Percentiles rank a stretch among this genome's conserved stretches.
These are phyloP conservation scores for Knipowitschia caucasica DNA, from an alignment of 2,797 vertebrate genomes.

Conservation along the genomic window DNA sequence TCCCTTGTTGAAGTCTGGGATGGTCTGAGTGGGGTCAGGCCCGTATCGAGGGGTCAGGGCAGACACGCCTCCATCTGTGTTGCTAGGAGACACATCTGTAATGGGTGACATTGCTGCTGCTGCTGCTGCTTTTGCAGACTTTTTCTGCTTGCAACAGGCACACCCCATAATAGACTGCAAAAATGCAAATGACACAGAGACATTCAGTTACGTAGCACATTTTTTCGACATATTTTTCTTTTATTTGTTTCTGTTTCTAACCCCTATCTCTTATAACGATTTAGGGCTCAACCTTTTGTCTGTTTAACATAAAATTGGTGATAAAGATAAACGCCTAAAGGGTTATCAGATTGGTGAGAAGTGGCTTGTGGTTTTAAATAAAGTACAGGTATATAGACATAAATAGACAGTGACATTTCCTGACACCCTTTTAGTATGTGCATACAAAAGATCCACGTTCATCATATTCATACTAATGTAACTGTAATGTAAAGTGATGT, in stretches of 20 bases:
- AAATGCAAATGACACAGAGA: neutral
- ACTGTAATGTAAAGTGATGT: neutral
- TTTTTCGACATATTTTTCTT: too few species aligned
- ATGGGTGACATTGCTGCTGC: slow-evolving; percentile 20
- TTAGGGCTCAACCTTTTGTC: too few species aligned
- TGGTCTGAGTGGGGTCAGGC: slow-evolving; percentile 71
- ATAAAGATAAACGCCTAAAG: too few species aligned
- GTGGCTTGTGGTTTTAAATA: neutral
- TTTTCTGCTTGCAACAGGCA: slow-evolving; percentile 89
- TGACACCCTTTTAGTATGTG: too few species aligned
- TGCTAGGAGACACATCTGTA: slow-evolving; percentile 49
- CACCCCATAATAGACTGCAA: slow-evolving; percentile 88
- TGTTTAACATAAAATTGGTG: too few species aligned
- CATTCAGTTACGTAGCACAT: neutral
- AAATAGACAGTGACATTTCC: too few species aligned
- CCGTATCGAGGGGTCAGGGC: slow-evolving; percentile 66
- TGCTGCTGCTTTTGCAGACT: slow-evolving; percentile 58
- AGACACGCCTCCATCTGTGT: slow-evolving; percentile 50
- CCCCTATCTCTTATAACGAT: too few species aligned
- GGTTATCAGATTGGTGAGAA: neutral
- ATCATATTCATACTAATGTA: neutral
- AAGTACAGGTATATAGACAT: neutral
- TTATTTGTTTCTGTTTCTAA: too few species aligned
- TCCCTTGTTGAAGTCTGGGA: slow-evolving; percentile 81
- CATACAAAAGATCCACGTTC: neutral